These are phyloP conservation scores for Bibio marci DNA, from an alignment of 2,888 invertebrate species.

Conservation along the genomic window DNA sequence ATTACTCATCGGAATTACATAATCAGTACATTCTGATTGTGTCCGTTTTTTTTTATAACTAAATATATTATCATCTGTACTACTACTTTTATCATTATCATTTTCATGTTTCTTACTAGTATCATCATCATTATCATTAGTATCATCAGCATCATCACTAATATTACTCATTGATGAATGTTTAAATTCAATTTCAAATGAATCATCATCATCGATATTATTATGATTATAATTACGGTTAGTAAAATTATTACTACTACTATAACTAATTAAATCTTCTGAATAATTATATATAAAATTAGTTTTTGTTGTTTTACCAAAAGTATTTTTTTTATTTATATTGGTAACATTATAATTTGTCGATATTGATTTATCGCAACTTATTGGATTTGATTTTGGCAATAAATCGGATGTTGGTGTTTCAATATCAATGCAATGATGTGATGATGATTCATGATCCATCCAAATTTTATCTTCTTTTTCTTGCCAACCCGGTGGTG, in stretches of 20 bases:
- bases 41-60: not conserved
- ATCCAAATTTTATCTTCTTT: constrained; percentile 44
- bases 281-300: too few species aligned
- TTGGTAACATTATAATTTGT: too few species aligned
- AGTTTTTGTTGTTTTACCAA: too few species aligned
- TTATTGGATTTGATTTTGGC: not conserved
- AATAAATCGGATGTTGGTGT: constrained; percentile 14
- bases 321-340: too few species aligned
- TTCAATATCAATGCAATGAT: constrained; percentile 28
- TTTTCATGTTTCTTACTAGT: constrained; percentile 5
- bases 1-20: not conserved
- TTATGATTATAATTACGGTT: not conserved
- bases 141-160: constrained; percentile 10
- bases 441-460: constrained; percentile 19
- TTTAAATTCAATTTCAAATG: constrained; percentile 28
- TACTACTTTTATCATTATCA: constrained; percentile 6
- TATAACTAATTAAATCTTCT: not conserved
- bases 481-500: constrained; percentile 78
- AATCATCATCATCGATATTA: constrained; percentile 22
- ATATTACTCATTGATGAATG: constrained; percentile 13
- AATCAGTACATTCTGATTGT: not conserved
- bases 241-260: not conserved
- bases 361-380: too few species aligned
- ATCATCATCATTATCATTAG: constrained; percentile 7
- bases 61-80: constrained; percentile 5